These are phyloP conservation scores for Cuniculus paca DNA, from an alignment of 2,797 vertebrate species.

Conservation along the genomic window DNA sequence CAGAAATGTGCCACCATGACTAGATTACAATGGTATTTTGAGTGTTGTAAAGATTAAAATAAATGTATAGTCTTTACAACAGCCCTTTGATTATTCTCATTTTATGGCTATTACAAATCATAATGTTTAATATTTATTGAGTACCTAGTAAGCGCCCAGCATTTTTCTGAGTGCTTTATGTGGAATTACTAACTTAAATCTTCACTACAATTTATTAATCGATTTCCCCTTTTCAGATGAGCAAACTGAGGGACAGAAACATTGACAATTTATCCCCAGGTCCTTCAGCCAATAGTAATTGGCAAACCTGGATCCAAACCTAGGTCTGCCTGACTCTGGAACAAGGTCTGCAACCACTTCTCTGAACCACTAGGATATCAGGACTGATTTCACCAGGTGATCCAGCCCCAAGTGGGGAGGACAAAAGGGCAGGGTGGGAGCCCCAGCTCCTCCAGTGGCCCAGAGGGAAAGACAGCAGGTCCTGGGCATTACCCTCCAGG, in stretches of 20 bases:
- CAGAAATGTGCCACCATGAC: no score
- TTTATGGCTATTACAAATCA: neutral
- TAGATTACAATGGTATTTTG: rapidly evolving
- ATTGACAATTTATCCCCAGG: rapidly evolving
- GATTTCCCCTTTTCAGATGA: neutral
- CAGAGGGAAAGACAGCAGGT: neutral
- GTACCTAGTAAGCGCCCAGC: neutral
- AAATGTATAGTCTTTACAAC: neutral
- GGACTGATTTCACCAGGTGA: neutral
- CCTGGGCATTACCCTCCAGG: no score
- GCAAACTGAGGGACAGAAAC: neutral
- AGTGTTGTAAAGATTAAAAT: neutral
- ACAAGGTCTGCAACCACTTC: neutral
- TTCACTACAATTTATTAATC: neutral
- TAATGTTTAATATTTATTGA: neutral
- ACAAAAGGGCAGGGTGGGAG: neutral
- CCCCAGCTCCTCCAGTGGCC: rapidly evolving
- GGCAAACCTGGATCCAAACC: neutral
- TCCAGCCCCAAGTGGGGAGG: neutral
- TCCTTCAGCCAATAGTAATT: neutral
- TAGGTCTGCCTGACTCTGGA: neutral
- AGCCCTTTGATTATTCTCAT: neutral
- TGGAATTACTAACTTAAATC: neutral
- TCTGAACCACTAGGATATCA: no score
- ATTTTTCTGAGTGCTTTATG: neutral